phyloP scores from a whole-genome alignment of 2,888 invertebrate genomes.

The Phortica magna region DNA sequence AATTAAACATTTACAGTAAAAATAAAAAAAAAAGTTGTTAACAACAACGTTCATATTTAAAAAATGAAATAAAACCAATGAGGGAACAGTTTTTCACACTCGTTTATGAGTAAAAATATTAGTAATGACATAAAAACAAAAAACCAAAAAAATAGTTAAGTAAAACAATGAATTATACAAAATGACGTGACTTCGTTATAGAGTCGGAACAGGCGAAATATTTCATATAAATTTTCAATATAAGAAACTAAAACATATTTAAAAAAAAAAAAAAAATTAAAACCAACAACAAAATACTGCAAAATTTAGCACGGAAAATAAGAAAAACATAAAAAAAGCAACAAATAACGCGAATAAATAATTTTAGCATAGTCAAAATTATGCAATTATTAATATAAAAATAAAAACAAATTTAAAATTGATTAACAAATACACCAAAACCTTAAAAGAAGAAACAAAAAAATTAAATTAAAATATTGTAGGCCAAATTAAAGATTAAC shows the following conservation, averaged over 20 bases:
- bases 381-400: conserved; percentile 33
- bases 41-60: conserved; percentile 50
- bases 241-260: neutral
- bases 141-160: conserved; percentile 37
- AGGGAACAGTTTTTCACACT: conserved; percentile 66
- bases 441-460: conserved; percentile 18
- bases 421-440: conserved; percentile 37
- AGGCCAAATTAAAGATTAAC: conserved; percentile 37
- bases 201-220: neutral
- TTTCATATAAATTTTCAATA: conserved; percentile 5
- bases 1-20: conserved; percentile 41
- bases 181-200: conserved; percentile 23
- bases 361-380: conserved; percentile 21
- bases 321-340: neutral
- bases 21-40: conserved; percentile 22
- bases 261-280: neutral
- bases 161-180: conserved; percentile 33
- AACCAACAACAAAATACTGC: neutral
- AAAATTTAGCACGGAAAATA: neutral
- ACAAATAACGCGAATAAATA: neutral
- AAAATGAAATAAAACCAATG: conserved; percentile 69
- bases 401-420: conserved; percentile 34
- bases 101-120: conserved; percentile 54
- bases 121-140: conserved; percentile 44
- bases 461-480: conserved; percentile 47